Base-by-base conservation (phyloP, 2,888 invertebrate genomes). In the Xiphydria camelus region DNA sequence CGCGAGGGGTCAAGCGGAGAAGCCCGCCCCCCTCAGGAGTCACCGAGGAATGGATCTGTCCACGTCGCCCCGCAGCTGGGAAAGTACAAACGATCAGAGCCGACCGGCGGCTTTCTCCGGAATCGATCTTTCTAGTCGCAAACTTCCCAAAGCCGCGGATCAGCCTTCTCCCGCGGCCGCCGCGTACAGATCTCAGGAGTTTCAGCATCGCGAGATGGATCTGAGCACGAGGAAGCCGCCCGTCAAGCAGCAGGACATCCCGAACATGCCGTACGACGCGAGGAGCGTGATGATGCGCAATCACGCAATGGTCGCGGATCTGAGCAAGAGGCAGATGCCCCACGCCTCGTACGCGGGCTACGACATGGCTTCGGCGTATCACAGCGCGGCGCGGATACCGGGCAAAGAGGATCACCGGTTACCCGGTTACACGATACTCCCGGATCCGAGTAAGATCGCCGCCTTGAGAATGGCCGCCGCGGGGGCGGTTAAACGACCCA, bases 121-220 rank as follows among this genome's bases (percentile, higher is more conserved):
- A 4, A 71, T 75, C 19, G 74, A 75, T 61, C 51, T 75, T 25
- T 74, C 74, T 43, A 75, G 68, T 65, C 68, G 70, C 18, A 73
- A 73, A 47, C 34, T 46, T 36, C 53, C 53, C 4, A 64, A 63
- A 42, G 36, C 51, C n/a, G 23, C 55, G 12, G 67, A 67, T n/a
- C 7, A 64, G n/a, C 53, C 58, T 17, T 50, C 59, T 41, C 35
- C 17, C 38, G 47, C 34, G 1, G 57, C 55, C 1, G 35, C 64
- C 1, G 42, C 37, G 7, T 57, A 57, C 37, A 51, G 55, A 26
- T 7, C 53, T 2, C 72, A 69, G 20, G 73, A 72, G 5, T 66
- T 70, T 33, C 73, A 72, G 33, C 68, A 71, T 12, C 61, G 66
- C 21, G 75, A 74, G 26, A 75, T 75, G 64, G 75, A 75, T 51